Evolutionary conservation across 2,113 vertebrate genomes (phyloP).

Genomic region (Columba livia): DNA sequence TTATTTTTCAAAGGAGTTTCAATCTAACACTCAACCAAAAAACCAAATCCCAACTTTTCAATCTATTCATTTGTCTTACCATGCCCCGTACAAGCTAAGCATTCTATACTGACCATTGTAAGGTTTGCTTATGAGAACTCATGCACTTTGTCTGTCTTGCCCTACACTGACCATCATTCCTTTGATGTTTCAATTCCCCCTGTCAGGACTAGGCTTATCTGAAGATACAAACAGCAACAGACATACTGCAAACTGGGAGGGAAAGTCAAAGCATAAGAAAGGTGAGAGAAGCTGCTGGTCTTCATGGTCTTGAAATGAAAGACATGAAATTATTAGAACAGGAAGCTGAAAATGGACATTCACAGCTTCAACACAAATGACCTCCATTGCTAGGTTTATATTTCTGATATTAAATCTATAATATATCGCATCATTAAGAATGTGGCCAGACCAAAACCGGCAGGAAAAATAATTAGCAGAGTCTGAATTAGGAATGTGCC

Average conservation of each 20-base stretch:
- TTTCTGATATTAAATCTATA: background rate
- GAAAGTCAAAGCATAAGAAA: background rate
- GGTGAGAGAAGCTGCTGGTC: background rate
- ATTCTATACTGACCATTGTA: background rate
- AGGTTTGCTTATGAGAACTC: background rate
- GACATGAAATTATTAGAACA: background rate
- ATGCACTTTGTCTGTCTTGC: background rate
- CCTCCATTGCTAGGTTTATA: background rate
- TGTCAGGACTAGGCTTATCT: background rate
- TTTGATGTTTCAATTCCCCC: background rate
- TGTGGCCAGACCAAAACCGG: background rate
- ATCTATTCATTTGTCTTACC: background rate
- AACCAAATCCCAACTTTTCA: background rate
- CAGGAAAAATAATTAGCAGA: background rate
- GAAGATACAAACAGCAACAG: background rate
- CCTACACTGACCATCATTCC: background rate
- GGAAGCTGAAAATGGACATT: background rate
- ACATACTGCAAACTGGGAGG: background rate
- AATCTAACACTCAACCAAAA: background rate
- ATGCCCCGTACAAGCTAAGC: background rate
- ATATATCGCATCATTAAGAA: background rate
- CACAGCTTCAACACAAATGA: background rate
- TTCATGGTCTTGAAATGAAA: background rate
- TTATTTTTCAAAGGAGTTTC: background rate
- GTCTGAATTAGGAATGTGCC: background rate